Evolutionary conservation across 2,888 invertebrate species (phyloP), one percentile per base, ranked within the genome.

Genomic region (Drosophila flavopinicola): DNA sequence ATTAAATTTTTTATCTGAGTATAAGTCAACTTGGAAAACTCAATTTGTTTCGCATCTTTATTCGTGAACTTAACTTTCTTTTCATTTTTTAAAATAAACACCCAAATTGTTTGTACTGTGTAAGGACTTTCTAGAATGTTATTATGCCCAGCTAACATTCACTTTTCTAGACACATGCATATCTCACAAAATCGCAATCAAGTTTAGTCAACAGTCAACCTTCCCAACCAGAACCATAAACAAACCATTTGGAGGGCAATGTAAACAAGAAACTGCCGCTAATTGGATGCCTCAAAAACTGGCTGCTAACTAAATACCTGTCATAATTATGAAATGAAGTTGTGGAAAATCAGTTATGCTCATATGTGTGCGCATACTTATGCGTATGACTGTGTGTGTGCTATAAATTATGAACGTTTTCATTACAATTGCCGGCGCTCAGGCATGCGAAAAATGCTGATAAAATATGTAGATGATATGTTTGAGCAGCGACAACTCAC

Each of bases 391-490:
- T 41, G 49, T 29, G 13, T 24, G n/a, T 24, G 41, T 25, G 15
- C 7, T 56, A 79, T 80, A 54, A 83, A 80, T 83, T 72, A 71
- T 84, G 67, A 70, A 59, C 41, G 41, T 42, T 41, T 75, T 86
- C 71, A 79, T 80, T 69, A 77, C 85, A 86, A 84, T 85, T 75
- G 85, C 72, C 45, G 45, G 63, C 87, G 80, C 51, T 44, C 73
- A 79, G 86, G 86, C 84, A 80, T 80, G 84, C 76, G 84, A 76
- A 80, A 67, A 73, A 85, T 70, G 61, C 59, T 67, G 73, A 85
- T 85, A 64, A 80, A 80, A 80, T 85, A 79, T 78, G 76, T 79
- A 79, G 58, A 79, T 52, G 69, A 30, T 52, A 56, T 69, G 66
- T 39, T 20, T 38, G 37, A 23, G 37, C 39, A 25, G 44, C 17